Conservation (phyloP, 2,113 vertebrate genomes). For the Myiopsitta monachus region DNA sequence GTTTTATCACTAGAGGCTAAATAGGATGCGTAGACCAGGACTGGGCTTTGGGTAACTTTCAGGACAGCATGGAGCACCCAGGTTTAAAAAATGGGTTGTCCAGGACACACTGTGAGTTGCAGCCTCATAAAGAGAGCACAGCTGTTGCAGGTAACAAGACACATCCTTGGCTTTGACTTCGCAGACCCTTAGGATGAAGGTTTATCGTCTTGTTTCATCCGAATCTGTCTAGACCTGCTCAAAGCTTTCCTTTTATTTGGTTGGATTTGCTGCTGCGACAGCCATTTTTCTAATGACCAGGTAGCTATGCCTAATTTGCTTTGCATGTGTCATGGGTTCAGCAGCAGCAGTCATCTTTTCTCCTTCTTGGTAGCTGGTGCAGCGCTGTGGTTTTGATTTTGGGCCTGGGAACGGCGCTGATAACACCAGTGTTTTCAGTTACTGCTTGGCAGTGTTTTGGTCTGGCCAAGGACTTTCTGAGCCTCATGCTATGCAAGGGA, state of each 20-base stretch:
- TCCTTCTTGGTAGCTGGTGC: too few species aligned
- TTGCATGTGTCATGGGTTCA: too few species aligned
- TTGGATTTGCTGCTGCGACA: not conserved
- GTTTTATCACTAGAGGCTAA: too few species aligned
- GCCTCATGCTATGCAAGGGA: too few species aligned
- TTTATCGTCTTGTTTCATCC: not conserved
- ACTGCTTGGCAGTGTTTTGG: too few species aligned
- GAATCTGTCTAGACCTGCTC: not conserved
- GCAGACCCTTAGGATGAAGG: not conserved
- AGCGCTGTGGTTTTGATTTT: too few species aligned
- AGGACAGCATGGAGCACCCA: not conserved
- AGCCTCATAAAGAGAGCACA: not conserved
- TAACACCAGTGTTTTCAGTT: too few species aligned
- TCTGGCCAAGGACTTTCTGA: too few species aligned
- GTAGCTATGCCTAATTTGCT: not conserved
- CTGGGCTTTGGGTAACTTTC: not conserved
- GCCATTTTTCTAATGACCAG: not conserved
- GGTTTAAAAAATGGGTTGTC: not conserved
- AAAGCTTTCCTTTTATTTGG: not conserved
- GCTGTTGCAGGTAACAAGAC: not conserved
- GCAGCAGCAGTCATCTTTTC: too few species aligned
- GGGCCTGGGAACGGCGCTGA: too few species aligned
- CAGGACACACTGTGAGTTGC: accelerated
- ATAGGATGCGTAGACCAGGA: not conserved
- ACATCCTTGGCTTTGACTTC: not conserved